A percentile compares a stretch with the other conserved stretches of the same genome.
phyloP scores from a whole-genome alignment of 2,797 vertebrate genomes.

The Gambusia yucatana region DNA sequence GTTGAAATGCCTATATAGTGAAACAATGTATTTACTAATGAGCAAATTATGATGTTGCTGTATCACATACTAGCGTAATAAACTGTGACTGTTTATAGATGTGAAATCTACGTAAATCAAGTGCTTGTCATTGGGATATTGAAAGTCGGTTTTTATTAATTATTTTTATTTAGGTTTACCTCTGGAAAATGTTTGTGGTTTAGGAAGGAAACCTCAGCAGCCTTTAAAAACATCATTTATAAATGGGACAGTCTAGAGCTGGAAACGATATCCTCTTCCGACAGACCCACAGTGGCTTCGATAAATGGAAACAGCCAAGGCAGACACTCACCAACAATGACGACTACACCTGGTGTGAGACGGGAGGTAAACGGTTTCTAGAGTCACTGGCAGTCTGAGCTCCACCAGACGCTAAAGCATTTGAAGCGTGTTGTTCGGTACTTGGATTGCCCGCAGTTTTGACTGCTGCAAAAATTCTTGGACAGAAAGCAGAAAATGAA shows the following conservation, averaged over 20 bases:
- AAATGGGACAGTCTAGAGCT: not conserved
- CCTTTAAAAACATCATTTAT: not conserved
- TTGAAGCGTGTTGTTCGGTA: not conserved
- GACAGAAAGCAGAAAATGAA: not conserved
- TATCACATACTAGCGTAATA: not conserved
- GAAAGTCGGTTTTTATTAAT: not conserved
- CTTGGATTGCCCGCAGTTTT: not conserved
- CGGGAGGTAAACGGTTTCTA: not conserved
- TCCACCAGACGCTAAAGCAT: not conserved
- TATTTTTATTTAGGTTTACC: not conserved
- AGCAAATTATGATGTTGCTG: not conserved
- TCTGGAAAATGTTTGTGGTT: not conserved
- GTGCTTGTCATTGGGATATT: not conserved
- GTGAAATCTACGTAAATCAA: not conserved
- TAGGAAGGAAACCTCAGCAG: not conserved
- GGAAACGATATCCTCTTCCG: not conserved
- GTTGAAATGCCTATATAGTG: not conserved
- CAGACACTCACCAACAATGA: not conserved
- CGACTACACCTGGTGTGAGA: not conserved
- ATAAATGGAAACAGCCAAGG: not conserved
- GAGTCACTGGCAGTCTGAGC: not conserved
- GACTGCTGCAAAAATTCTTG: not conserved
- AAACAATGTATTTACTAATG: not conserved
- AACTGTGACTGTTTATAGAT: not conserved
- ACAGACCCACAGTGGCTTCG: not conserved